phyloP scores from a whole-genome alignment of 1,140 invertebrate genomes.

The Procambarus virginalis region DNA sequence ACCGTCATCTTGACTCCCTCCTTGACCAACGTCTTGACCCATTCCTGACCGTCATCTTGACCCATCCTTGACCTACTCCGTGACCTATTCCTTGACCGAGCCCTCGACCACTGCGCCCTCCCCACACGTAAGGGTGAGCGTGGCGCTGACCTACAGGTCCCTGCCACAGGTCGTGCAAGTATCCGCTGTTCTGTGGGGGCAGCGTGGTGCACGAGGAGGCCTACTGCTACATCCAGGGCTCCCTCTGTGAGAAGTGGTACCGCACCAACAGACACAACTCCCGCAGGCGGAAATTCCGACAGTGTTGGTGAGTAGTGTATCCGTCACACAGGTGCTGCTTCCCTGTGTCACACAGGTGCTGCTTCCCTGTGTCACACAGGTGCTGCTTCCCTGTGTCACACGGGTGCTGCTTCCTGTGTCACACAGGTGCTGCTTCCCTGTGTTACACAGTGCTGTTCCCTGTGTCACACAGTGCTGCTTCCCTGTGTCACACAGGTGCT shows the following conservation, averaged over 20 bases:
- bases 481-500: not conserved
- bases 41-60: no score
- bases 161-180: constrained; percentile 81
- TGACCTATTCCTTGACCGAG: no score
- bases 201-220: constrained; percentile 86
- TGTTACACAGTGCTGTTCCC: not conserved
- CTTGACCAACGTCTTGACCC: no score
- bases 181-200: constrained; percentile 82
- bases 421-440: not conserved
- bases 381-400: not conserved
- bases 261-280: constrained; percentile 64
- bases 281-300: constrained; percentile 50
- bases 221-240: constrained; percentile 88
- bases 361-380: not conserved
- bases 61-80: no score
- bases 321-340: not conserved
- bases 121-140: no score
- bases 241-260: constrained; percentile 84
- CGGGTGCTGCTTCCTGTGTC: not conserved
- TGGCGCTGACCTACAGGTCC: not conserved
- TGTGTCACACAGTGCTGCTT: not conserved
- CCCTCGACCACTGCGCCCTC: no score
- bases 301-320: constrained; percentile 3
- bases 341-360: not conserved
- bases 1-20: no score